Evolutionary conservation across 2,888 invertebrate species (phyloP).

Genomic region (Strigamia crassipes): DNA sequence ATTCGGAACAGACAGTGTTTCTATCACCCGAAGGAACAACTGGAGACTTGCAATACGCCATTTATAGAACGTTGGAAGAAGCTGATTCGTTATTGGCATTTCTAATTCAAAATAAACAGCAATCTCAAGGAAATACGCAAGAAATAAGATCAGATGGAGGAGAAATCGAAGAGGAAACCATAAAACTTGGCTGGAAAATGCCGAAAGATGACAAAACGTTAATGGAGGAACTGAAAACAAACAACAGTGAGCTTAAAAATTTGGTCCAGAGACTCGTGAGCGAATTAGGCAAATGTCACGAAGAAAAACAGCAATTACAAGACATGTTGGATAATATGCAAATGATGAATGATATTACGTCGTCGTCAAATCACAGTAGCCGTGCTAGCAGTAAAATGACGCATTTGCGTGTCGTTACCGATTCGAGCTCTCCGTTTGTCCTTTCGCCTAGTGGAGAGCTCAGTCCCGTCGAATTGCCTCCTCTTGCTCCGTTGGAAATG

Average conservation of each 20-base stretch:
- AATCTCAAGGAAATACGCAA: not conserved
- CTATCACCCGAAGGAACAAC: not conserved
- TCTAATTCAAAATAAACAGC: slow-evolving; percentile 50
- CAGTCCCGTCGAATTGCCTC: slow-evolving; percentile 53
- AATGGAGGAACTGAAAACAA: slow-evolving; percentile 55
- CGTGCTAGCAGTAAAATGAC: not conserved
- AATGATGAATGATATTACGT: slow-evolving; percentile 12
- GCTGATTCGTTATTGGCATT: slow-evolving; percentile 55
- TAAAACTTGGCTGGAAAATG: slow-evolving; percentile 51
- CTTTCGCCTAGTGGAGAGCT: slow-evolving; percentile 55
- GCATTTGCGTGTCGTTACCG: slow-evolving; percentile 41
- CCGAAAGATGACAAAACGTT: slow-evolving; percentile 55
- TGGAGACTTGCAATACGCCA: slow-evolving; percentile 49
- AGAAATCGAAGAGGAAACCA: slow-evolving; percentile 19
- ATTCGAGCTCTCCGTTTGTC: slow-evolving; percentile 48
- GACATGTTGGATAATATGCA: slow-evolving; percentile 44
- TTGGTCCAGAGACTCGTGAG: slow-evolving; percentile 55
- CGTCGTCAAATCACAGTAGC: not conserved
- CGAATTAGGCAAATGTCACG: slow-evolving; percentile 53
- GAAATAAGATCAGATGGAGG: not conserved
- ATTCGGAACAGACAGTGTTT: slow-evolving; percentile 29
- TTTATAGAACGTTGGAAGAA: slow-evolving; percentile 54
- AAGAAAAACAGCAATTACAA: slow-evolving; percentile 49
- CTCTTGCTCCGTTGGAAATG: slow-evolving; percentile 68
- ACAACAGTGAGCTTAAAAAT: slow-evolving; percentile 56